Evolutionary conservation across 2,113 vertebrate species (phyloP), one percentile per base, ranked within the genome.

Genomic region (Notothenia rossii): DNA sequence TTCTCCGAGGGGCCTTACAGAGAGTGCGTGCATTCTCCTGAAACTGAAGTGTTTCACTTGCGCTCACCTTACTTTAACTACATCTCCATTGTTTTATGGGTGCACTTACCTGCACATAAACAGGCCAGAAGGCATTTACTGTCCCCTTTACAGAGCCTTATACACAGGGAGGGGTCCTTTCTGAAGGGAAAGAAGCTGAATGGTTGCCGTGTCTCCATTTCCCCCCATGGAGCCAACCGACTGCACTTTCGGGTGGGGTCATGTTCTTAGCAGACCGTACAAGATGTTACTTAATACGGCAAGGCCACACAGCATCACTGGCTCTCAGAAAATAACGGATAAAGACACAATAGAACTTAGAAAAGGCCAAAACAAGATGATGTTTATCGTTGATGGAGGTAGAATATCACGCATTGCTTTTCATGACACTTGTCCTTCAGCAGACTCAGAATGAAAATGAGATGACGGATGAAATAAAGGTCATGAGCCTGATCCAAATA

Each of bases 211-310:
- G 79, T 90, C 75, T 87, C 56, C 15, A 12, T 61, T 71, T 84
- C 12, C 61, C 87, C 87, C 86, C 22, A 55, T 64, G 83, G 84
- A 91, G 82, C n/a, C 64, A 75, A 79, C 83, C 84, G 64, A 45
- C 48, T 80, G 82, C 88, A 70, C 89, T 88, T 67, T 79, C 22
- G 1, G 65, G 51, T 59, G 63, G 73, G 77, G 89, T 92, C 76
- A 67, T 86, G 88, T 92, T 89, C 87, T 86, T 65, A 62, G 73
- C 79, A 84, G 86, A 91, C 81, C 72, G 71, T 77, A 88, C 83
- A 86, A 87, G 83, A 62, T 61, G 85, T 86, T 79, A 86, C 77
- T 64, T 80, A 79, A 89, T 84, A 81, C 69, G 6, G 18, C 53
- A 5, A 59, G 81, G 36, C 66, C 76, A 72, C 76, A 75, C 66